Conservation (phyloP, 1,140 invertebrate genomes). For the Drosophila albomicans region DNA sequence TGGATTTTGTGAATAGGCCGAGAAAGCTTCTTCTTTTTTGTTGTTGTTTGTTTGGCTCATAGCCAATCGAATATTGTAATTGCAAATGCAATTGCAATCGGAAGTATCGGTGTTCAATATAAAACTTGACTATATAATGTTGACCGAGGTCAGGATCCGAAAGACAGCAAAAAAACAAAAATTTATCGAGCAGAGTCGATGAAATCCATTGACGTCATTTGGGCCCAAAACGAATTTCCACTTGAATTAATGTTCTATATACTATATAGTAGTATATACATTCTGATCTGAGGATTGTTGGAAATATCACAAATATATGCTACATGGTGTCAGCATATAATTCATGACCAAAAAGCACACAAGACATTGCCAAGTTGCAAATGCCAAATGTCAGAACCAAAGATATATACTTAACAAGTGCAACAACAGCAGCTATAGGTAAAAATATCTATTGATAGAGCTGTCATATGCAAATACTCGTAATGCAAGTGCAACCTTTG, state of each 20-base stretch:
- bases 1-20: constrained; percentile 15
- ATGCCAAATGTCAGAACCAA: constrained; percentile 46
- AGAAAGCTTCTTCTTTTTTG: background rate
- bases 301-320: constrained; percentile 10
- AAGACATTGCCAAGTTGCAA: constrained; percentile 44
- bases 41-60: constrained; percentile 42
- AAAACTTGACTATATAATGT: constrained; percentile 24
- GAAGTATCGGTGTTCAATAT: background rate
- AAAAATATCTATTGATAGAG: constrained; percentile 20
- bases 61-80: constrained; percentile 46
- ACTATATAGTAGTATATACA: background rate
- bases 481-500: constrained; percentile 20
- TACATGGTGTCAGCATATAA: constrained; percentile 20
- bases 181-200: background rate
- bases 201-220: constrained; percentile 33
- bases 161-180: background rate
- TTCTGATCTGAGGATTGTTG: constrained; percentile 9
- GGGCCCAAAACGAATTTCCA: background rate
- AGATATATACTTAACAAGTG: constrained; percentile 14
- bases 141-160: constrained; percentile 58
- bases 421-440: constrained; percentile 8
- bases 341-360: constrained; percentile 19
- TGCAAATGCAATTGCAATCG: constrained; percentile 25
- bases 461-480: constrained; percentile 24
- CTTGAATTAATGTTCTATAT: constrained; percentile 3